These are phyloP conservation scores for Scaptomyza tumidula DNA, from an alignment of 2,888 invertebrate species.

Conservation along the genomic window DNA sequence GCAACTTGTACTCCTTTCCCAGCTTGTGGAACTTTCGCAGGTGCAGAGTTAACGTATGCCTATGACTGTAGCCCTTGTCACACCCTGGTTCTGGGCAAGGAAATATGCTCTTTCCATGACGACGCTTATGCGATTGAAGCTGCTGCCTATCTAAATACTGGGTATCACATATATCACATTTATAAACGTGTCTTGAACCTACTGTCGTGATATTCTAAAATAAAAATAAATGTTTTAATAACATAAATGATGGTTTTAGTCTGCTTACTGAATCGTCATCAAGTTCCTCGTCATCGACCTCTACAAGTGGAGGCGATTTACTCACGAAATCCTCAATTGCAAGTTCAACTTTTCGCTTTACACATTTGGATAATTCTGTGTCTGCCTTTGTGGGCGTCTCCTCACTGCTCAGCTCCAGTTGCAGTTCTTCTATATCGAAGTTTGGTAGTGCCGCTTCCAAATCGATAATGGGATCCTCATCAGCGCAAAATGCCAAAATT, in stretches of 20 bases:
- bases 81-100: constrained; percentile 67
- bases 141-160: constrained; percentile 60
- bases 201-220: constrained; percentile 1
- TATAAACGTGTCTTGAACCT: constrained; percentile 14
- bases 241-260: neutral
- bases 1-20: constrained; percentile 67
- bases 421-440: neutral
- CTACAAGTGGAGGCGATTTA: neutral
- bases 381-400: neutral
- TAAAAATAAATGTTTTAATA: neutral
- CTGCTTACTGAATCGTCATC: constrained; percentile 16
- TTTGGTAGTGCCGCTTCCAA: neutral
- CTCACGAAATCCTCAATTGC: neutral
- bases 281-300: constrained; percentile 3
- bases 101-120: constrained; percentile 69
- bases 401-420: neutral
- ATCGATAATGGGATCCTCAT: constrained; percentile 23
- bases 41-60: constrained; percentile 73
- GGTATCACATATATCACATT: constrained; percentile 65
- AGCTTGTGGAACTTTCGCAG: constrained; percentile 68
- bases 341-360: neutral
- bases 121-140: constrained; percentile 65
- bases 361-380: neutral
- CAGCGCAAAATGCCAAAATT: constrained; percentile 22
- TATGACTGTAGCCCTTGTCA: constrained; percentile 69